A percentile compares a stretch with the other conserved stretches of the same genome.
Conservation (phyloP, 2,888 invertebrate genomes). For the Palloptera scutellata region DNA sequence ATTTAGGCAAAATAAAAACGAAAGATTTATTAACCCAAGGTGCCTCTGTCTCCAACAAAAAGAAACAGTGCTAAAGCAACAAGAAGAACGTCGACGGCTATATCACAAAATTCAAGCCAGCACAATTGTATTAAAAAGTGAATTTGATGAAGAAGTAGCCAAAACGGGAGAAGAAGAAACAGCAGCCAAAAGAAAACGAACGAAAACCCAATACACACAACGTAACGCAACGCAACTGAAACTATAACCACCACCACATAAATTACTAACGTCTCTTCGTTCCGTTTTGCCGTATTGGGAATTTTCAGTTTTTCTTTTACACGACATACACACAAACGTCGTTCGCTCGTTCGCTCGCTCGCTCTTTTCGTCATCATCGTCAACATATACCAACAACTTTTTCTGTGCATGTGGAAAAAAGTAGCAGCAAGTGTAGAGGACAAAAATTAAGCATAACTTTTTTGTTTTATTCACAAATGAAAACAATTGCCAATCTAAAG, state of each 20-base stretch:
- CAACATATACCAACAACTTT: constrained; percentile 31
- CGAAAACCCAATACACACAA: constrained; percentile 33
- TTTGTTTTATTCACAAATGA: no score
- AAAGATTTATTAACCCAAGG: no score
- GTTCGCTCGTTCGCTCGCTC: constrained; percentile 20
- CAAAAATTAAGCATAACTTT: not conserved
- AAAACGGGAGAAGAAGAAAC: constrained; percentile 7
- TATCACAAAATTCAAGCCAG: not conserved
- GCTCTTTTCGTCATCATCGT: constrained; percentile 17
- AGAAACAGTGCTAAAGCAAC: not conserved
- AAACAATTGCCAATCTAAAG: no score
- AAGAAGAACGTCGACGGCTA: not conserved
- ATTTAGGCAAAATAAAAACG: no score
- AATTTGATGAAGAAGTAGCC: not conserved
- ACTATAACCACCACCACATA: not conserved
- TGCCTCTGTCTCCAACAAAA: not conserved
- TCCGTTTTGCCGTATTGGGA: not conserved
- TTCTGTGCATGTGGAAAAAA: constrained; percentile 1
- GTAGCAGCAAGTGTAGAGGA: constrained; percentile 17
- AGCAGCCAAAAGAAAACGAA: not conserved
- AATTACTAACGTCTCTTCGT: not conserved
- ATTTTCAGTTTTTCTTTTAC: constrained; percentile 14
- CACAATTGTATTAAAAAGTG: constrained; percentile 1
- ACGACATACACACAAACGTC: not conserved
- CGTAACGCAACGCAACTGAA: constrained; percentile 14